phyloP scores from a whole-genome alignment of 2,113 vertebrate genomes.

The Gallinago paraguaiae region DNA sequence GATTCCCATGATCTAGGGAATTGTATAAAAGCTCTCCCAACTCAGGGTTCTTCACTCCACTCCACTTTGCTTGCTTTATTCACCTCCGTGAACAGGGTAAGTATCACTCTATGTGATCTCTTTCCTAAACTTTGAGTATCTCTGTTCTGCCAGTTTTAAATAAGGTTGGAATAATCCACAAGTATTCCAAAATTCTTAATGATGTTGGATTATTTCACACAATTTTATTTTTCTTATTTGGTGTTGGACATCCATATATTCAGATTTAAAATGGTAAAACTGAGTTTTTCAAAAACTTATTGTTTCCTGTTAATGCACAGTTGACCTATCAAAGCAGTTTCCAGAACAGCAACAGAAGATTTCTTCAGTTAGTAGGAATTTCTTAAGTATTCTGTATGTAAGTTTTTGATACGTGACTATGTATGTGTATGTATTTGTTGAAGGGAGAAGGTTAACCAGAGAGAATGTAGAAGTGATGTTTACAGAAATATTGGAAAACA shows the following conservation, averaged over 20 bases:
- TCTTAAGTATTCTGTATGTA: neutral
- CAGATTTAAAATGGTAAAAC: neutral
- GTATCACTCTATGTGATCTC: neutral
- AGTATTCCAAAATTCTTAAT: neutral
- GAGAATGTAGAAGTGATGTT: neutral
- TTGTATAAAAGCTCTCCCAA: constrained; percentile 42
- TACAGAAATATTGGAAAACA: neutral
- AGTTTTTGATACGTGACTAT: neutral
- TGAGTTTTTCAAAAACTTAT: neutral
- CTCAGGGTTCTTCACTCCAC: neutral
- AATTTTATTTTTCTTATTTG: neutral
- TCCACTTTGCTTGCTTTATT: neutral
- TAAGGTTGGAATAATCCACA: neutral
- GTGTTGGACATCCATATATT: neutral
- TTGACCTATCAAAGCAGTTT: neutral
- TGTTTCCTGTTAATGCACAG: neutral
- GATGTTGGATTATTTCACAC: neutral
- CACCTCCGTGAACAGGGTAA: neutral
- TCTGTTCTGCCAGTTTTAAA: neutral
- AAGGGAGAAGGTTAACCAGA: neutral
- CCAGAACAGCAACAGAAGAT: neutral
- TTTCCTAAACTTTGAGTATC: neutral
- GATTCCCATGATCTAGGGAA: neutral
- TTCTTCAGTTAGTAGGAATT: neutral
- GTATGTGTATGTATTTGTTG: neutral